Evolutionary conservation across 2,113 vertebrate genomes (phyloP).

Genomic region (Oxyura jamaicensis): DNA sequence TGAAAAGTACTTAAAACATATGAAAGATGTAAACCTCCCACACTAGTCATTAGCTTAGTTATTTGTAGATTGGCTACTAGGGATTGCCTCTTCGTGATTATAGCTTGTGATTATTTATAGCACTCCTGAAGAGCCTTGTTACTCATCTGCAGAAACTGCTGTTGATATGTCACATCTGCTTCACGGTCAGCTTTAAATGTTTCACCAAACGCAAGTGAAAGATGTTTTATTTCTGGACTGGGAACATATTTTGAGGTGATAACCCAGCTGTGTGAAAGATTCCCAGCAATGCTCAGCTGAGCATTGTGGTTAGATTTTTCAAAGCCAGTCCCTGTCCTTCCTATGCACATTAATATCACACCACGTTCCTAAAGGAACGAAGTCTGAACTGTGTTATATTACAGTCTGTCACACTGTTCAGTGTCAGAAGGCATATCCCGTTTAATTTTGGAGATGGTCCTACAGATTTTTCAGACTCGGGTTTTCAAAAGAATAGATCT

Average conservation of each 20-base stretch:
- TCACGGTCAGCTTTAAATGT: background rate
- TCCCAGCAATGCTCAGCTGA: background rate
- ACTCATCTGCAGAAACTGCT: conserved; percentile 32
- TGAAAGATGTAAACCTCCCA: background rate
- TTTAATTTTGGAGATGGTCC: background rate
- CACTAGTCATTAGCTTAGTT: background rate
- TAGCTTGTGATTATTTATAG: conserved; percentile 36
- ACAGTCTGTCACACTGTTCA: background rate
- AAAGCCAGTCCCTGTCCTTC: background rate
- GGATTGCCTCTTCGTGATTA: background rate
- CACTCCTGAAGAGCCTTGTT: conserved; percentile 9
- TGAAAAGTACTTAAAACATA: background rate
- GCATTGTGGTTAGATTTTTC: background rate
- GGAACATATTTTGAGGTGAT: background rate
- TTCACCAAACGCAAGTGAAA: background rate
- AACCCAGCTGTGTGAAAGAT: background rate
- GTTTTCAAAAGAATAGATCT: background rate
- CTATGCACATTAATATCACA: background rate
- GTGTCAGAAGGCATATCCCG: background rate
- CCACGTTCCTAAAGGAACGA: background rate
- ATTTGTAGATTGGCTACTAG: background rate
- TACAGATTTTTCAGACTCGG: background rate
- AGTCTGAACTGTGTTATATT: background rate
- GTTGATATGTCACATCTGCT: background rate
- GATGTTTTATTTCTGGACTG: background rate